Evolutionary conservation across 2,113 vertebrate genomes (phyloP).

Genomic region (Percopsis transmontana): DNA sequence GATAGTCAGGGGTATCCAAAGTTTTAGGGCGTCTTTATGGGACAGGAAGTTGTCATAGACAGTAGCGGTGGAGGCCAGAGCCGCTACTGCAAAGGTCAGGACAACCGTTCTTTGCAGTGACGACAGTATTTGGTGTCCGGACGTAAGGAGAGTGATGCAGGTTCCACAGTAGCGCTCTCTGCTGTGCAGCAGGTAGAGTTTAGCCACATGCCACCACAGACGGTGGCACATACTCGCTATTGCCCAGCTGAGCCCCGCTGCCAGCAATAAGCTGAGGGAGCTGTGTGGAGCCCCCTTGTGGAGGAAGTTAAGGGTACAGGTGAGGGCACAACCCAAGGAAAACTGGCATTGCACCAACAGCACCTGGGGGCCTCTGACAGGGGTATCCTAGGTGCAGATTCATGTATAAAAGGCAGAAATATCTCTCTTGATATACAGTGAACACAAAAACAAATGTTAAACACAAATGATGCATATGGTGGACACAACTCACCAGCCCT

Average conservation of each 20-base stretch:
- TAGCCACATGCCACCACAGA: constrained; percentile 73
- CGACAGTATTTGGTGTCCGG: constrained; percentile 67
- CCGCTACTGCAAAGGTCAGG: constrained; percentile 76
- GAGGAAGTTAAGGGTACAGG: constrained; percentile 83
- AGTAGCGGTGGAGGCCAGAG: constrained; percentile 75
- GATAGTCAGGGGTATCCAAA: constrained; percentile 88
- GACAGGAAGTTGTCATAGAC: constrained; percentile 86
- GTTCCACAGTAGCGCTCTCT: constrained; percentile 79
- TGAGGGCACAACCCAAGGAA: constrained; percentile 85
- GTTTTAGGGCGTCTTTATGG: constrained; percentile 81
- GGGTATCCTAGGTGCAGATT: constrained; percentile 37
- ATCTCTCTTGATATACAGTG: not conserved
- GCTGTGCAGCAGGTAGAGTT: constrained; percentile 83
- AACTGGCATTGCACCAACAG: constrained; percentile 84
- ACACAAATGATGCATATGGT: not conserved
- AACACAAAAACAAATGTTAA: not conserved
- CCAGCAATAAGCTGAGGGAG: constrained; percentile 79
- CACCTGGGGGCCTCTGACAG: constrained; percentile 58
- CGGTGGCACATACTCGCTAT: constrained; percentile 56
- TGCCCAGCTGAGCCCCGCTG: constrained; percentile 76
- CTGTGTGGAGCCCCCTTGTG: constrained; percentile 84
- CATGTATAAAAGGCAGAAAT: not conserved
- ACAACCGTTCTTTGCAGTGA: constrained; percentile 74
- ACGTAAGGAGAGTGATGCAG: constrained; percentile 82
- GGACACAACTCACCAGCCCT: constrained; percentile 78